phyloP scores from a whole-genome alignment of 1,140 invertebrate genomes.

The Papilio polytes region DNA sequence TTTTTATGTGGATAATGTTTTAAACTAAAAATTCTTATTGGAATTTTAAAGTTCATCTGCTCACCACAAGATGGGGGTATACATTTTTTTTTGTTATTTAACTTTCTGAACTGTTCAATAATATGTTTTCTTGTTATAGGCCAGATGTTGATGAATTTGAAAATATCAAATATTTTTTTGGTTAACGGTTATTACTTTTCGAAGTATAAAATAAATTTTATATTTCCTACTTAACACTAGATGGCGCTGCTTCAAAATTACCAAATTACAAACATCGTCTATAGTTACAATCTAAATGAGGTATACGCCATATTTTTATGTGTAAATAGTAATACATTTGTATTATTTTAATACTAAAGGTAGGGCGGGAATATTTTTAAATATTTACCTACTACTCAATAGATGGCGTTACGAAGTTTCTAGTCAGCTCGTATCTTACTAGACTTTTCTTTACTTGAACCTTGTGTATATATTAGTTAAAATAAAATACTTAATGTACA shows the following conservation, averaged over 20 bases:
- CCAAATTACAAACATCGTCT: background rate
- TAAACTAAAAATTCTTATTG: background rate
- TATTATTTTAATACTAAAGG: slow-evolving; percentile 19
- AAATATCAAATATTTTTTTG: background rate
- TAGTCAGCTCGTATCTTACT: background rate
- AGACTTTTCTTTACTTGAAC: too few species aligned
- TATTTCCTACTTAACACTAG: slow-evolving; percentile 53
- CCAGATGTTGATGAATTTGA: background rate
- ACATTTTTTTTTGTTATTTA: background rate
- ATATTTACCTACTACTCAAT: background rate
- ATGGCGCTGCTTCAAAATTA: slow-evolving; percentile 46
- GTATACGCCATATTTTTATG: background rate
- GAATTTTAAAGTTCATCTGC: background rate
- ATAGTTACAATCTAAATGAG: background rate
- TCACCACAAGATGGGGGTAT: background rate
- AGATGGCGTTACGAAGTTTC: background rate
- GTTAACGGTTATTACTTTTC: background rate
- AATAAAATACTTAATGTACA: too few species aligned
- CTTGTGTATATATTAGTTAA: too few species aligned
- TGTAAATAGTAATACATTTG: background rate
- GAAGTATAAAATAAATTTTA: background rate
- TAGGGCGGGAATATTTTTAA: background rate
- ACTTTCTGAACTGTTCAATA: too few species aligned
- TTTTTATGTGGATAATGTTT: background rate
- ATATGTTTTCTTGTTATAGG: too few species aligned